Evolutionary conservation across 2,797 vertebrate genomes (phyloP).

Genomic region (Ctenopoma kingsleyae): DNA sequence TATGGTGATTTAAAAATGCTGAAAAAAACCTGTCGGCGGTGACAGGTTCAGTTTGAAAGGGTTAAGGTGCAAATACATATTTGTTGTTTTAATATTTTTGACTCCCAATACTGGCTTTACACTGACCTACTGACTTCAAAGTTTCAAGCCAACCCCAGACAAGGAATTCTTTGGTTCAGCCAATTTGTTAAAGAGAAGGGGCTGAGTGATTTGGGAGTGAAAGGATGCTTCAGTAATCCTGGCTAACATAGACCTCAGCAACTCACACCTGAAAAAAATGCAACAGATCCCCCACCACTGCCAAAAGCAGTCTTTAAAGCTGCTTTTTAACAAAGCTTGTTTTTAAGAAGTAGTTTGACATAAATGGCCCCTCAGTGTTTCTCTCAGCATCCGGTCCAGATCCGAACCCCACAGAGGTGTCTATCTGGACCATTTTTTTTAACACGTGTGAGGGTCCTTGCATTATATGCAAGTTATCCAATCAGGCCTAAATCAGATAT

Average conservation of each 20-base stretch:
- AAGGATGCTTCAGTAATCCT: constrained; percentile 75
- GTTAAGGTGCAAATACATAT: too few relatives aligned
- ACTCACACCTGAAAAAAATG: constrained; percentile 54
- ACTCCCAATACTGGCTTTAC: constrained; percentile 79
- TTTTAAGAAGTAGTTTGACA: too few relatives aligned
- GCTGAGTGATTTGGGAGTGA: constrained; percentile 78
- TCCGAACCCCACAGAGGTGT: too few relatives aligned
- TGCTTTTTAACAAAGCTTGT: background rate
- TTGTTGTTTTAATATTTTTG: background rate
- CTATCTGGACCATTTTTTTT: too few relatives aligned
- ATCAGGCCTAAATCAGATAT: too few relatives aligned
- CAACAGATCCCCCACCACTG: constrained; percentile 32
- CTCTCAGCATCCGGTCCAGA: too few relatives aligned
- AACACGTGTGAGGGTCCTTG: too few relatives aligned
- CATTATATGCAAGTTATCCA: too few relatives aligned
- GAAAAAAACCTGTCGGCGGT: too few relatives aligned
- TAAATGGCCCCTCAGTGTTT: too few relatives aligned
- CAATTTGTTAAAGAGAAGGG: constrained; percentile 84
- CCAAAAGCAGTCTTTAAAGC: constrained; percentile 32
- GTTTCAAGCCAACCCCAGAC: constrained; percentile 79
- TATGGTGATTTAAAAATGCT: too few relatives aligned
- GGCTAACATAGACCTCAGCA: constrained; percentile 70
- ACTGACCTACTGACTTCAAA: constrained; percentile 86
- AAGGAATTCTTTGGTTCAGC: constrained; percentile 76
- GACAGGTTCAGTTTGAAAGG: too few relatives aligned